Conservation (phyloP, 1,140 invertebrate species). For the Leguminivora glycinivorella region DNA sequence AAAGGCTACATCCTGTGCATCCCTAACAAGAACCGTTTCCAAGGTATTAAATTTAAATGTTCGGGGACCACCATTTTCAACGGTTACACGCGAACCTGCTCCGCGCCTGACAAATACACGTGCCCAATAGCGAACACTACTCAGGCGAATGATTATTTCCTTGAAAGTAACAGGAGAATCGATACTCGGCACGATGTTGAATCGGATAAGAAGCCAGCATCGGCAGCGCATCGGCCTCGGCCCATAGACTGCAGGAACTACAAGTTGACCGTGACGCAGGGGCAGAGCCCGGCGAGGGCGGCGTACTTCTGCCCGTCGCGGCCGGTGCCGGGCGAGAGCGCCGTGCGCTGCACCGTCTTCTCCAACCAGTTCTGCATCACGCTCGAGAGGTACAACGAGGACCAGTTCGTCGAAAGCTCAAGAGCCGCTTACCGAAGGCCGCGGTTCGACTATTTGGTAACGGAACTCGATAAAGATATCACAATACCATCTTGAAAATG, state of each 20-base stretch:
- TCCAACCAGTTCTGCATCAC: conserved; percentile 71
- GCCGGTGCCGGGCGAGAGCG: conserved; percentile 47
- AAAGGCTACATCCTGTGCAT: conserved; percentile 74
- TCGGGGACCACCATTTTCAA: conserved; percentile 69
- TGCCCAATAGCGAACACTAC: conserved; percentile 55
- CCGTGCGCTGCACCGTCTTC: conserved; percentile 66
- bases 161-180: conserved; percentile 40
- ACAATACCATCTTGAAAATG: too few species aligned
- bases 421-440: conserved; percentile 57
- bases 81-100: conserved; percentile 62
- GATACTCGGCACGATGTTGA: conserved; percentile 30
- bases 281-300: conserved; percentile 48
- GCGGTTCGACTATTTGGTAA: conserved; percentile 32
- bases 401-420: conserved; percentile 56
- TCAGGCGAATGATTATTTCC: conserved; percentile 39
- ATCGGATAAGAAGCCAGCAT: conserved; percentile 12
- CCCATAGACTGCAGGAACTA: conserved; percentile 71
- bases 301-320: conserved; percentile 67
- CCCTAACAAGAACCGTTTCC: conserved; percentile 65
- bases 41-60: conserved; percentile 72
- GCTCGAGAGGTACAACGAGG: conserved; percentile 58
- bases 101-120: conserved; percentile 58
- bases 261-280: conserved; percentile 64
- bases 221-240: conserved; percentile 30
- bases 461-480: not conserved